Conservation (phyloP, 2,888 invertebrate species). For the Melieria picta region DNA sequence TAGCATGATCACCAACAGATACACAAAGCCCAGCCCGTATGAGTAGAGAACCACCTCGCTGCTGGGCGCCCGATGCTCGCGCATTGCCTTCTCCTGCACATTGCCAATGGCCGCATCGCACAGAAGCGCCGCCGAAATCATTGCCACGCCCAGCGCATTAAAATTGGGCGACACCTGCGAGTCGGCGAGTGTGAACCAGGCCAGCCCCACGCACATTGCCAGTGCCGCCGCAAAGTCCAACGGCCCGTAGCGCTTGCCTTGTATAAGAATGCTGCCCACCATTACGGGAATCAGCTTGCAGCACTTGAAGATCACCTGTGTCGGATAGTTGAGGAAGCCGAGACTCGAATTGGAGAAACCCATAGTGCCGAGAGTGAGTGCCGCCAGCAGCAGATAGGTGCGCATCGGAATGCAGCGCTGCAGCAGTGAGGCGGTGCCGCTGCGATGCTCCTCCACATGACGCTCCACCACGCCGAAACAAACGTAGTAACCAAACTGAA, state of each 20-base stretch:
- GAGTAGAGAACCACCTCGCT: constrained; percentile 94
- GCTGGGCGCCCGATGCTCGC: constrained; percentile 81
- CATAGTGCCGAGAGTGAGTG: constrained; percentile 94
- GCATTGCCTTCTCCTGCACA: constrained; percentile 96
- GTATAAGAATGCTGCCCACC: constrained; percentile 91
- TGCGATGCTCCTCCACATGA: constrained; percentile 67
- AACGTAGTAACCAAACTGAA: constrained; percentile 90
- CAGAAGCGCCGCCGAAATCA: constrained; percentile 85
- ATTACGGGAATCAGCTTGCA: constrained; percentile 97
- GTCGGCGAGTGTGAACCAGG: constrained; percentile 88
- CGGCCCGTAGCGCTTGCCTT: constrained; percentile 85
- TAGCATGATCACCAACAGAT: constrained; percentile 79
- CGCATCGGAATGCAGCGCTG: constrained; percentile 81
- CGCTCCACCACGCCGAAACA: constrained; percentile 81
- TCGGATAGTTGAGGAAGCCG: constrained; percentile 95
- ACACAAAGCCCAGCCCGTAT: constrained; percentile 86
- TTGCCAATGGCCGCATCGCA: constrained; percentile 97
- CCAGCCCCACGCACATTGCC: constrained; percentile 88
- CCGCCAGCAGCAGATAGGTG: constrained; percentile 83
- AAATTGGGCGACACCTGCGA: constrained; percentile 81
- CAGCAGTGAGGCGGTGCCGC: constrained; percentile 57
- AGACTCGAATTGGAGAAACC: constrained; percentile 94
- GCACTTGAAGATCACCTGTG: constrained; percentile 97
- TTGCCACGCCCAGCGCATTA: constrained; percentile 74
- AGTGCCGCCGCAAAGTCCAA: constrained; percentile 86